Percentiles rank a stretch among this genome's conserved stretches.
Evolutionary conservation across 2,888 invertebrate genomes (phyloP).

Genomic region (Melipona bicolor): DNA sequence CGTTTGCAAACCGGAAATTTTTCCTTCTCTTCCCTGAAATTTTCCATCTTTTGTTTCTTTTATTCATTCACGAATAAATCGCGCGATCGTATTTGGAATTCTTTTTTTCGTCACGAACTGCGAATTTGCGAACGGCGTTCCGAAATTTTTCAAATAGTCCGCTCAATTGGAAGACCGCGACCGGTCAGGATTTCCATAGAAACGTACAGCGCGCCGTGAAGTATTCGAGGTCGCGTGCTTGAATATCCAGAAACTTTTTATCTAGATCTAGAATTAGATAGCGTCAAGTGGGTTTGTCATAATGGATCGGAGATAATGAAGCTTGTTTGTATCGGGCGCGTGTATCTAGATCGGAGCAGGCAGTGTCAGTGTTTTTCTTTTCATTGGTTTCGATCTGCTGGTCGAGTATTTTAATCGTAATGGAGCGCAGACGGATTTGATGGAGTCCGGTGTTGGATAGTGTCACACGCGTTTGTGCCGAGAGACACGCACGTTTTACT

Average conservation of each 20-base stretch:
- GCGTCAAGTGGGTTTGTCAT: constrained; percentile 15
- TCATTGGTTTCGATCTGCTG: not conserved
- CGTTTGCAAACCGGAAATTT: too few relatives aligned
- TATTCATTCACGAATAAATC: too few relatives aligned
- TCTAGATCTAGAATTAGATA: constrained; percentile 1
- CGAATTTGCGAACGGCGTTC: too few relatives aligned
- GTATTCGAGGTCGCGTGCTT: not conserved
- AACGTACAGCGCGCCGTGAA: too few relatives aligned
- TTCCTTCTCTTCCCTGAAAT: too few relatives aligned
- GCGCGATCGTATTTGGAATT: too few relatives aligned
- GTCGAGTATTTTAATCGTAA: constrained; percentile 27
- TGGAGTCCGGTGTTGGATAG: not conserved
- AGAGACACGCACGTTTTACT: not conserved
- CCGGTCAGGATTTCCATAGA: not conserved
- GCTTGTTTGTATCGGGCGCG: not conserved
- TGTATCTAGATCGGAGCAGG: constrained; percentile 11
- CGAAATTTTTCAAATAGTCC: not conserved
- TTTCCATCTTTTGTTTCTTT: too few relatives aligned
- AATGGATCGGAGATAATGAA: not conserved
- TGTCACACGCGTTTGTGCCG: constrained; percentile 6
- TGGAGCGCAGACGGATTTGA: constrained; percentile 9
- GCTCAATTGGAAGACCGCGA: too few relatives aligned
- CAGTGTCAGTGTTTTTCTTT: not conserved
- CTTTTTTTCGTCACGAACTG: too few relatives aligned
- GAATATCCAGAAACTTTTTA: not conserved